Percentiles rank a stretch among this genome's conserved stretches.
Conservation (phyloP, 2,113 vertebrate genomes). For the Pterophyllum scalare region DNA sequence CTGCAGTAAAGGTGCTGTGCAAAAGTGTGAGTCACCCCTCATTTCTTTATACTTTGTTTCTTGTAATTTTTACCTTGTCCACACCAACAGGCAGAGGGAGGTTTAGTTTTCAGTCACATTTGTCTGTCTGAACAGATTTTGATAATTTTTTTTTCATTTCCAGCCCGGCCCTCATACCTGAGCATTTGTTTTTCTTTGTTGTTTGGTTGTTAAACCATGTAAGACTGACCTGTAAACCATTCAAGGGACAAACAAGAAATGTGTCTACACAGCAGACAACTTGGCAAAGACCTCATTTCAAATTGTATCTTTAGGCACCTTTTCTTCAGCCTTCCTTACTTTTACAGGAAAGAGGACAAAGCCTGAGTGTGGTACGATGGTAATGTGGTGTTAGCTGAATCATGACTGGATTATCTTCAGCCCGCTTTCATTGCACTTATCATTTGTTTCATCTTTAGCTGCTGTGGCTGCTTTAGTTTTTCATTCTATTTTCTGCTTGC, state of each 20-base stretch:
- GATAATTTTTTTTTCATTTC: background rate
- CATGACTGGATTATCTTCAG: background rate
- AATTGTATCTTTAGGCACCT: background rate
- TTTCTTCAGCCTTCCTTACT: background rate
- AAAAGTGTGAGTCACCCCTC: background rate
- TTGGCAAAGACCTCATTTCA: background rate
- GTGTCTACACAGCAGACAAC: background rate
- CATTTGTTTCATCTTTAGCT: slow-evolving; percentile 10
- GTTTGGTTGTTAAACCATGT: background rate
- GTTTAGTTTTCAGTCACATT: too few relatives aligned
- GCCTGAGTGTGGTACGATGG: background rate
- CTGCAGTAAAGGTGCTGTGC: background rate
- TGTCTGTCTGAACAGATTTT: too few relatives aligned
- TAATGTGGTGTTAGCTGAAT: background rate
- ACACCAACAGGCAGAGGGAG: too few relatives aligned
- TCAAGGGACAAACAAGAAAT: background rate
- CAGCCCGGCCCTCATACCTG: background rate
- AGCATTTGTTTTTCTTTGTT: background rate
- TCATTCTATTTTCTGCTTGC: slow-evolving; percentile 11
- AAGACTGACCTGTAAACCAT: background rate
- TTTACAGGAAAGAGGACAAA: background rate
- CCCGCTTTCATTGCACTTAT: background rate
- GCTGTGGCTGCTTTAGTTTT: slow-evolving; percentile 19
- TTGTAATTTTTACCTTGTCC: too few relatives aligned
- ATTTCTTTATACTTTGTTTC: too few relatives aligned